Evolutionary conservation across 2,113 vertebrate species (phyloP).

Genomic region (Leiothrix lutea): DNA sequence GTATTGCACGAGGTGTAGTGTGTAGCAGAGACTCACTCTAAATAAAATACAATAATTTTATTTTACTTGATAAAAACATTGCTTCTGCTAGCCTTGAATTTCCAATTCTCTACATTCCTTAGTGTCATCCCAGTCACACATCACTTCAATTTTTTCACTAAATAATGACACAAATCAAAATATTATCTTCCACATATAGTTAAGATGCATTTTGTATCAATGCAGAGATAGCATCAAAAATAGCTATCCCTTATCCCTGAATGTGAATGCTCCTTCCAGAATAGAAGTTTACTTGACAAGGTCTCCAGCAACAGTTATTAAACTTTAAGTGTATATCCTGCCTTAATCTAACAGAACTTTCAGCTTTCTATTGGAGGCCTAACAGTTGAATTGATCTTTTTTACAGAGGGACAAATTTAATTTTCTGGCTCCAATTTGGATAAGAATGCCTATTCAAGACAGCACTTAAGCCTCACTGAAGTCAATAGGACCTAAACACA

Average conservation of each 20-base stretch:
- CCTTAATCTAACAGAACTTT: not conserved
- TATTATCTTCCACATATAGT: not conserved
- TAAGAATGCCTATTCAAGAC: conserved; percentile 15
- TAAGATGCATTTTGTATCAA: not conserved
- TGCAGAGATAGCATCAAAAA: not conserved
- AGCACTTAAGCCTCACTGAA: not conserved
- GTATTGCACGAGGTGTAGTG: not conserved
- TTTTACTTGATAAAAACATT: conserved; percentile 33
- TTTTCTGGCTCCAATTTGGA: not conserved
- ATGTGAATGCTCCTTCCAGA: not conserved
- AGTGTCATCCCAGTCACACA: not conserved
- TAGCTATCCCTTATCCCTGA: not conserved
- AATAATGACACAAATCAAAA: not conserved
- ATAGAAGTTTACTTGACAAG: not conserved
- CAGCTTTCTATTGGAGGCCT: not conserved
- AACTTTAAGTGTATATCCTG: not conserved
- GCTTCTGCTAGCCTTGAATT: conserved; percentile 43
- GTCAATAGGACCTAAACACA: conserved; percentile 24
- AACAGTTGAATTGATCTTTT: conserved; percentile 23
- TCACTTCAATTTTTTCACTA: conserved; percentile 37
- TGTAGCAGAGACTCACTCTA: not conserved
- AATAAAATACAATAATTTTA: conserved; percentile 23
- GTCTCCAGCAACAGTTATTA: not conserved
- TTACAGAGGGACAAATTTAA: conserved; percentile 26
- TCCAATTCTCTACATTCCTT: conserved; percentile 2